Conservation (phyloP, 1,140 invertebrate genomes). For the Zaprionus kolodkinae region DNA sequence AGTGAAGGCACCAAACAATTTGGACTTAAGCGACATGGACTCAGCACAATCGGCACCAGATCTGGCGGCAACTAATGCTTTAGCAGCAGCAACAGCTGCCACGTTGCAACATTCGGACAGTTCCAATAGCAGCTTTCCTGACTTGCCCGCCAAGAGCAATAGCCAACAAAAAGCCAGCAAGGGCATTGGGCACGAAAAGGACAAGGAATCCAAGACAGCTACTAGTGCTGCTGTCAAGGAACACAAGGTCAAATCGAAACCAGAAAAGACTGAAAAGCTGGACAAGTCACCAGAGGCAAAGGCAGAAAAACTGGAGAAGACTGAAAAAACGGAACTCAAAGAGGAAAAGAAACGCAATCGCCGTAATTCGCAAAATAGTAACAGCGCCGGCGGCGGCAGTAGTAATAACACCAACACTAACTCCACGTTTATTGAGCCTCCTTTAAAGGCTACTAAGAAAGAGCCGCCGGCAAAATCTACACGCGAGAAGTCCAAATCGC, state of each 20-base stretch:
- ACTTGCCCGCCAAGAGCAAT: slow-evolving; percentile 61
- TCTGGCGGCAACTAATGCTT: slow-evolving; percentile 54
- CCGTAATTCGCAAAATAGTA: slow-evolving; percentile 83
- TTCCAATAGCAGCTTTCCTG: slow-evolving; percentile 83
- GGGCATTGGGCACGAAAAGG: slow-evolving; percentile 34
- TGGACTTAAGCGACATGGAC: slow-evolving; percentile 76
- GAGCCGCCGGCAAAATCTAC: slow-evolving; percentile 59
- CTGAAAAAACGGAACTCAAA: slow-evolving; percentile 78
- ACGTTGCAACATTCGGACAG: slow-evolving; percentile 80
- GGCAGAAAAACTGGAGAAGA: slow-evolving; percentile 64
- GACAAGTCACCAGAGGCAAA: slow-evolving; percentile 61
- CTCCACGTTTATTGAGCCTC: slow-evolving; percentile 68
- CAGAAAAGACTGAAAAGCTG: slow-evolving; percentile 49
- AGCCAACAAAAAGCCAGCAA: slow-evolving; percentile 27
- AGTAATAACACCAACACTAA: slow-evolving; percentile 26
- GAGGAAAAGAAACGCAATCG: slow-evolving; percentile 86
- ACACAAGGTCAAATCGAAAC: slow-evolving; percentile 60
- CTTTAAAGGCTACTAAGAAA: slow-evolving; percentile 74
- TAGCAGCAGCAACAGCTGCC: slow-evolving; percentile 69
- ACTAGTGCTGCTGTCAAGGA: slow-evolving; percentile 43
- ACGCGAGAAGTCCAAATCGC: slow-evolving; percentile 77
- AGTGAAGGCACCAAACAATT: slow-evolving; percentile 58
- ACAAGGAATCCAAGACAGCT: slow-evolving; percentile 33
- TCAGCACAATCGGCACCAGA: slow-evolving; percentile 72
- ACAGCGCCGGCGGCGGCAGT: slow-evolving; percentile 42